Conservation (phyloP, 1,140 invertebrate genomes). For the Camponotus pennsylvanicus region DNA sequence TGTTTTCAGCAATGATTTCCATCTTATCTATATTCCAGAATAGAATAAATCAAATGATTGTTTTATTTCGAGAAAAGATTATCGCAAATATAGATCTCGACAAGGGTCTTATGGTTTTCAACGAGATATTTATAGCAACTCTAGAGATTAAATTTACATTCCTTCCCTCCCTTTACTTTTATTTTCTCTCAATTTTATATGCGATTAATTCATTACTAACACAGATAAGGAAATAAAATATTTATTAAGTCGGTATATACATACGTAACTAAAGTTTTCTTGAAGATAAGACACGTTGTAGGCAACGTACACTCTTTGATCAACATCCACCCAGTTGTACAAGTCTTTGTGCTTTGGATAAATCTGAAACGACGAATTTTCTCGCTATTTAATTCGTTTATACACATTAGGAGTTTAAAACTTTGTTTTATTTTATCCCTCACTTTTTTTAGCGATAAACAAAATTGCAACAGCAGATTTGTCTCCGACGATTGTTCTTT, state of each 20-base stretch:
- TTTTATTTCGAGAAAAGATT: constrained; percentile 10
- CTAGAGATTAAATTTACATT: too few relatives aligned
- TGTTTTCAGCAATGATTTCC: constrained; percentile 80
- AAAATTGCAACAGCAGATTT: constrained; percentile 84
- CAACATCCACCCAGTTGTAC: constrained; percentile 81
- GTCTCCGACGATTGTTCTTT: constrained; percentile 81
- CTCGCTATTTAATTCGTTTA: neutral
- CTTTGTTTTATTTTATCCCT: constrained; percentile 11
- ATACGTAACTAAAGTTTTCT: constrained; percentile 83
- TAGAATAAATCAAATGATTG: constrained; percentile 63
- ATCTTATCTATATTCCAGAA: constrained; percentile 81
- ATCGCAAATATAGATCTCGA: neutral
- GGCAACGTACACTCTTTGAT: constrained; percentile 81
- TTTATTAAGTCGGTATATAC: constrained; percentile 63
- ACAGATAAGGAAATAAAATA: too few relatives aligned
- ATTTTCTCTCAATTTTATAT: too few relatives aligned
- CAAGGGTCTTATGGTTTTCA: neutral
- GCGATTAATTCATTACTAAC: too few relatives aligned
- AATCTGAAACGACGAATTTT: constrained; percentile 72
- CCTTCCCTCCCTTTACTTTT: too few relatives aligned
- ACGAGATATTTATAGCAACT: too few relatives aligned
- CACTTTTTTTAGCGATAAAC: constrained; percentile 84
- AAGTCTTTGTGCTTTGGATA: constrained; percentile 84
- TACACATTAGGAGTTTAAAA: neutral
- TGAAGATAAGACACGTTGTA: constrained; percentile 83